Evolutionary conservation across 2,113 vertebrate genomes (phyloP).

Genomic region (Pyrgilauda ruficollis): DNA sequence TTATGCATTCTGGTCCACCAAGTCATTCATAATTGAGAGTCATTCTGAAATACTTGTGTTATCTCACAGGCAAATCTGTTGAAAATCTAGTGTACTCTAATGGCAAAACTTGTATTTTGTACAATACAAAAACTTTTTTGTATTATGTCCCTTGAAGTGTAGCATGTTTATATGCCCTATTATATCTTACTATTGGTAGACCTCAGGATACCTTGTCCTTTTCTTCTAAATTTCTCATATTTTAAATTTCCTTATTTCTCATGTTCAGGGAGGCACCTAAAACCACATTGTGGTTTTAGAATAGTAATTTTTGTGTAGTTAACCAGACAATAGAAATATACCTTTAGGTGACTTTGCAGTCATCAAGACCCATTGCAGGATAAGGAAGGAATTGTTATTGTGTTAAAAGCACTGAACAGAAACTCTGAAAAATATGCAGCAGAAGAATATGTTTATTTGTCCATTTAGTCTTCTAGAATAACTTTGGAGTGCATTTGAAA

Average conservation of each 20-base stretch:
- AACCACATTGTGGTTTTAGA: neutral
- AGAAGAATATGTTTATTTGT: neutral
- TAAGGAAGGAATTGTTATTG: neutral
- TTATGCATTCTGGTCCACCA: neutral
- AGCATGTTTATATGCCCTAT: neutral
- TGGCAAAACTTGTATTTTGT: neutral
- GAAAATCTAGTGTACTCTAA: neutral
- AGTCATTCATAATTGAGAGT: neutral
- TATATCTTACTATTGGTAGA: neutral
- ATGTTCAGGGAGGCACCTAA: neutral
- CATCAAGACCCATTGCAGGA: neutral
- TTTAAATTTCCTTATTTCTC: neutral
- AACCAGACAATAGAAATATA: neutral
- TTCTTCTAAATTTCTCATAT: neutral
- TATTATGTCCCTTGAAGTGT: neutral
- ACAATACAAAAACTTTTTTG: too few species aligned
- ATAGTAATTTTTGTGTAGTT: neutral
- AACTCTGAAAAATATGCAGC: neutral
- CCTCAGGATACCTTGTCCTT: neutral
- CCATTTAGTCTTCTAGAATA: neutral
- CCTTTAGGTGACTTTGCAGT: neutral
- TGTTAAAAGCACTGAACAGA: accelerated
- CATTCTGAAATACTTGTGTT: neutral
- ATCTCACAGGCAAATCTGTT: neutral
- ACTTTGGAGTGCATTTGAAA: neutral